Evolutionary conservation across 2,797 vertebrate species (phyloP).

Genomic region (Hypotaenidia philippensis): DNA sequence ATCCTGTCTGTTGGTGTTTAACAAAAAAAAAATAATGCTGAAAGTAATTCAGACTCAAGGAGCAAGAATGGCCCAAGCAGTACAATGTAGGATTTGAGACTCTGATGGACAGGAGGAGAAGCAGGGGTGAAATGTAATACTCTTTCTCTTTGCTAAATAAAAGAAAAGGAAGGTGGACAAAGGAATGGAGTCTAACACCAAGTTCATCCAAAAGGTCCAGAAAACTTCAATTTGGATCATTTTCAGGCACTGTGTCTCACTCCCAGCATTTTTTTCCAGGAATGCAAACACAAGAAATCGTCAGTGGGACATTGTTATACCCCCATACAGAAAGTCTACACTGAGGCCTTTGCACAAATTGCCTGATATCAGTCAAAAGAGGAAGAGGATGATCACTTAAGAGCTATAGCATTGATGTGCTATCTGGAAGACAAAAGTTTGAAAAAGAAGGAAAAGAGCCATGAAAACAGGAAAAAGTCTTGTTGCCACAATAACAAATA

Average conservation of each 20-base stretch:
- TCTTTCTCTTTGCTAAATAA: not conserved
- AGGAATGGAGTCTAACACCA: not conserved
- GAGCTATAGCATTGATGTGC: not conserved
- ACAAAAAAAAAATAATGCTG: not conserved
- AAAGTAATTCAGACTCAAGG: not conserved
- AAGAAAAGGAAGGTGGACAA: not conserved
- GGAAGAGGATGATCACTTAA: not conserved
- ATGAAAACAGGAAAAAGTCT: not conserved
- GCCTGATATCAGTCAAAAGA: not conserved
- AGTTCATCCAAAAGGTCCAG: not conserved
- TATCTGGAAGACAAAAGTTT: not conserved
- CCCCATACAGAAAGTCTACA: not conserved
- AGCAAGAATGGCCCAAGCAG: not conserved
- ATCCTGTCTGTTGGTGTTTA: not conserved
- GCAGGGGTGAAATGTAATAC: not conserved
- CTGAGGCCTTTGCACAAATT: not conserved
- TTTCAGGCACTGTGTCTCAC: not conserved
- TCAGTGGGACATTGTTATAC: not conserved
- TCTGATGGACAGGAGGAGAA: not conserved
- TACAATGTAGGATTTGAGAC: not conserved
- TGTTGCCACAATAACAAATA: not conserved
- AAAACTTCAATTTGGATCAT: not conserved
- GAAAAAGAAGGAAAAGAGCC: not conserved
- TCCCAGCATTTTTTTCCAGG: not conserved
- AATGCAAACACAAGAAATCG: not conserved